A percentile compares a stretch with the other conserved stretches of the same genome.
phyloP scores from a whole-genome alignment of 2,113 vertebrate genomes.

The Phycodurus eques region DNA sequence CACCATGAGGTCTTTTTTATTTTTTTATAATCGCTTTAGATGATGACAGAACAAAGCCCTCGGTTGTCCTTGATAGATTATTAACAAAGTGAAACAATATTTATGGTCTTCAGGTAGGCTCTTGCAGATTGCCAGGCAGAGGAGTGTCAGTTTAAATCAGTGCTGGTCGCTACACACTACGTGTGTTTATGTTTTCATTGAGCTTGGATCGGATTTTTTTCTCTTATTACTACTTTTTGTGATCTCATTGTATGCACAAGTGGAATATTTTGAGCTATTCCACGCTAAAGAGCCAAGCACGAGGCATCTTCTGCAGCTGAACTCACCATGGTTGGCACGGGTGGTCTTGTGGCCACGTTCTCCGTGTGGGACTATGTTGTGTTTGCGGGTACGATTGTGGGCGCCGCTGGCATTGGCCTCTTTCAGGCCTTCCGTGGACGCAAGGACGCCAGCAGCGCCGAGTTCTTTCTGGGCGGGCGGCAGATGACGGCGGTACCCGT shows the following conservation, averaged over 20 bases:
- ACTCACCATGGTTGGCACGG: constrained; percentile 61
- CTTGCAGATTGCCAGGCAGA: neutral
- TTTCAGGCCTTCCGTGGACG: constrained; percentile 73
- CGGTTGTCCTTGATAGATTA: constrained; percentile 66
- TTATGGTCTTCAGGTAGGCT: constrained; percentile 36
- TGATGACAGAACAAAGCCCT: constrained; percentile 16
- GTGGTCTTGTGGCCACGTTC: constrained; percentile 68
- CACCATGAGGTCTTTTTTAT: constrained; percentile 2
- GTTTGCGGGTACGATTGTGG: constrained; percentile 66
- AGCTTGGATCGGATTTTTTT: neutral
- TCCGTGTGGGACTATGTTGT: constrained; percentile 81
- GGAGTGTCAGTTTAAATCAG: neutral
- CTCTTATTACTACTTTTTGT: neutral
- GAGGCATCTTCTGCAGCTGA: neutral
- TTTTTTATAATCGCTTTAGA: constrained; percentile 30
- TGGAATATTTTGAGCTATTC: constrained; percentile 9
- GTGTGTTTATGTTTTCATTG: neutral
- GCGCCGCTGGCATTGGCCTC: constrained; percentile 67
- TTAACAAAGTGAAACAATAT: constrained; percentile 65
- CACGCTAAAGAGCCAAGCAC: neutral
- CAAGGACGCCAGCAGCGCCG: constrained; percentile 61
- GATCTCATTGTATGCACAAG: neutral
- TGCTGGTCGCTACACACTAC: neutral
- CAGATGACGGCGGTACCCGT: constrained; percentile 78
- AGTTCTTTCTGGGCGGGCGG: constrained; percentile 76